A percentile compares a stretch with the other conserved stretches of the same genome.
Evolutionary conservation across 2,113 vertebrate species (phyloP).

Genomic region (Semicossyphus pulcher): DNA sequence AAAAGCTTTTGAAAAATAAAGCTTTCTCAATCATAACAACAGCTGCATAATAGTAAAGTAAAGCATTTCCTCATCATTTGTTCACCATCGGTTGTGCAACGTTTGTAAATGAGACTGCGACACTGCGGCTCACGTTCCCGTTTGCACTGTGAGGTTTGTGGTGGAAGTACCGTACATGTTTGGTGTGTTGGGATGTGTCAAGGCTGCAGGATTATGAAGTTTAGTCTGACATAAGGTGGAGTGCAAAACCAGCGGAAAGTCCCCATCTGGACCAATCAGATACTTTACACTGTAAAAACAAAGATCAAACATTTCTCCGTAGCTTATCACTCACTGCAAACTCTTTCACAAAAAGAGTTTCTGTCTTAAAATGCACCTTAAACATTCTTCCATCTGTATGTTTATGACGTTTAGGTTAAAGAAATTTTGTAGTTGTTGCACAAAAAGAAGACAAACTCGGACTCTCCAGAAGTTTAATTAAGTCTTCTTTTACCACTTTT

Average conservation of each 20-base stretch:
- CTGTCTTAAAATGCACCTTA: neutral
- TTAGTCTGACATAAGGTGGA: conserved; percentile 25
- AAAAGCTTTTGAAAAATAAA: no score
- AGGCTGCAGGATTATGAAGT: conserved; percentile 30
- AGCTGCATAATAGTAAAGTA: no score
- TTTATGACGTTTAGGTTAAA: neutral
- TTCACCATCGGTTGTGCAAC: conserved; percentile 37
- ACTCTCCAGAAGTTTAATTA: no score
- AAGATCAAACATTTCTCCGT: neutral
- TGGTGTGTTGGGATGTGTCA: conserved; percentile 45
- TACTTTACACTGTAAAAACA: conserved; percentile 12
- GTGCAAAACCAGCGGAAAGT: conserved; percentile 31
- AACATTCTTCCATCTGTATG: neutral
- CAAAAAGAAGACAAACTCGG: neutral
- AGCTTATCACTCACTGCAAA: neutral
- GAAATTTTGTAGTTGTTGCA: no score
- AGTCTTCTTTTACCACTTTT: neutral
- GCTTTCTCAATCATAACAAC: no score
- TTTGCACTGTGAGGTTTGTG: conserved; percentile 40
- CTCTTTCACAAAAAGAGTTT: no score
- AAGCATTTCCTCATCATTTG: conserved; percentile 42
- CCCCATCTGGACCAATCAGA: no score
- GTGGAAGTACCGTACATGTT: conserved; percentile 7
- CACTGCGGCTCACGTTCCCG: conserved; percentile 10
- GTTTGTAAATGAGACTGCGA: conserved; percentile 28